Evolutionary conservation across 2,888 invertebrate genomes (phyloP), one percentile per base, ranked within the genome.

Genomic region (Macrophya alboannulata): DNA sequence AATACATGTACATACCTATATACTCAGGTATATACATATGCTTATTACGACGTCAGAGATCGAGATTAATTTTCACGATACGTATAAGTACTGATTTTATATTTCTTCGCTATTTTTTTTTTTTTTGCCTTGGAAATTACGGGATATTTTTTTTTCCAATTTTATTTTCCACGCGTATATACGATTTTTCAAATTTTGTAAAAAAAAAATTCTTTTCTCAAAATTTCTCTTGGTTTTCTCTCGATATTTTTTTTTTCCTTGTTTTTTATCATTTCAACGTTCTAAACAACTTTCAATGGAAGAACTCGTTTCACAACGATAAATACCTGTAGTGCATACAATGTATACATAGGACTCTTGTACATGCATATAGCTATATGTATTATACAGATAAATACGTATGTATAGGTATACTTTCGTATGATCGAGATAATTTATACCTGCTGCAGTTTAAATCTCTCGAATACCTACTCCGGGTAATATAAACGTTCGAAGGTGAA

Each of bases 401-500:
- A 0, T 51, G n/a, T 51, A 51, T 6, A 51, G 8, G 10, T 51
- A n/a, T 17, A 55, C 55, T 55, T 55, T 55, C 55, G n/a, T 55
- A 5, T 55, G n/a, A 1, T n/a, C 55, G n/a, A 55, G 55, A n/a
- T n/a, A 55, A 55, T n/a, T n/a, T n/a, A 8, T 55, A 55, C 55
- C n/a, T n/a, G 55, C 5, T 55, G 55, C 3, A n/a, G n/a, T 55
- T 55, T 8, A 55, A 55, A 55, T 55, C n/a, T 55, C 55, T 55
- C 55, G 55, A 55, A 55, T 55, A n/a, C 8, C n/a, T 55, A n/a
- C 8, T 55, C 8, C 55, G 6, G n/a, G 55, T 8, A 55, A 55
- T n/a, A 55, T n/a, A 55, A 55, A n/a, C n/a, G n/a, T n/a, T 55
- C n/a, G n/a, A 17, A 55, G n/a, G 55, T 55, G 55, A n/a, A 55